A percentile compares a stretch with the other conserved stretches of the same genome.
Evolutionary conservation across 1,140 invertebrate genomes (phyloP).

Genomic region (Coenobita brevimanus): DNA sequence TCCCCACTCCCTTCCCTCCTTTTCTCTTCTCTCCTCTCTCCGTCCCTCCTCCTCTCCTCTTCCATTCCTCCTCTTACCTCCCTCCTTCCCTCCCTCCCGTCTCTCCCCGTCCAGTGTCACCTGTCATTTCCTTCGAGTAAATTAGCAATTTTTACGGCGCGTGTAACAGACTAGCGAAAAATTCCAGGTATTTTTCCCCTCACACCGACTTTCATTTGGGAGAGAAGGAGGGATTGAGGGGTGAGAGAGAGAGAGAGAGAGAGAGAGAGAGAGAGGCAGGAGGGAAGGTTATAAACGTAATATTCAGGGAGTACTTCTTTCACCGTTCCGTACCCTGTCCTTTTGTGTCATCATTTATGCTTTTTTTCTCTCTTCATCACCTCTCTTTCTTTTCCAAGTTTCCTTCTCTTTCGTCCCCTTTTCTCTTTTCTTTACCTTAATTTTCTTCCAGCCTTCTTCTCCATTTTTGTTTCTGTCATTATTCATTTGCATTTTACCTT

Average conservation of each 20-base stretch:
- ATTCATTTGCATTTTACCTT: no score
- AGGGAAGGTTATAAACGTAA: no score
- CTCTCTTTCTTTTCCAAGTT: no score
- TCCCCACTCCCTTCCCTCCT: neutral
- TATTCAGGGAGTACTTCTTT: no score
- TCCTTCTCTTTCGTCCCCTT: no score
- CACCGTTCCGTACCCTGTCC: no score
- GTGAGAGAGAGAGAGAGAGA: neutral
- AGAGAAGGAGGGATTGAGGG: neutral
- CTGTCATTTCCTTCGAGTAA: conserved; percentile 52
- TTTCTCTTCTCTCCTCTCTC: neutral
- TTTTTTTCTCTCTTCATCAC: no score
- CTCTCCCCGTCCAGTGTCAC: conserved; percentile 18
- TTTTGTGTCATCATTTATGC: no score
- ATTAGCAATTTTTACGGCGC: conserved; percentile 51
- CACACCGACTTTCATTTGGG: conserved; percentile 37
- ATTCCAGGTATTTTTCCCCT: conserved; percentile 19
- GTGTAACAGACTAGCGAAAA: conserved; percentile 50
- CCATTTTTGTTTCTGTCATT: no score
- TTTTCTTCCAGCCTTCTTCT: no score
- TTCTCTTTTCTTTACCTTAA: no score
- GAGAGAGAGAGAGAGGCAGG: neutral
- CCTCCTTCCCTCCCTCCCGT: neutral
- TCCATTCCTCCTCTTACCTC: neutral
- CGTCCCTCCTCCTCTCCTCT: neutral